Conservation (phyloP, 2,113 vertebrate species). For the Sander lucioperca region DNA sequence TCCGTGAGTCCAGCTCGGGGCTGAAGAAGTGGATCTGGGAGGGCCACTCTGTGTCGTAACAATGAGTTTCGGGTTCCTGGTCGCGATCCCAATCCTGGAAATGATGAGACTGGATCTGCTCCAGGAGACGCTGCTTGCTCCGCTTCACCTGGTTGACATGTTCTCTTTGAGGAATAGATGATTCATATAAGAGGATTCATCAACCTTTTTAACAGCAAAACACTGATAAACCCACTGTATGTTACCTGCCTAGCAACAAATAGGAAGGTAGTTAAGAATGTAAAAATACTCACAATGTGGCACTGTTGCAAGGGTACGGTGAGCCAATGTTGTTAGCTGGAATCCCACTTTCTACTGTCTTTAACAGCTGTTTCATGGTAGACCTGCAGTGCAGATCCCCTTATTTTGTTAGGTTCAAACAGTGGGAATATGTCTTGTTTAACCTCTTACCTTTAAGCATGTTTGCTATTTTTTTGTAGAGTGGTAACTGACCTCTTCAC, state of each 20-base stretch:
- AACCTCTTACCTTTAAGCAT: neutral
- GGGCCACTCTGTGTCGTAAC: constrained; percentile 86
- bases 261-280: neutral
- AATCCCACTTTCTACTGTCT: constrained; percentile 86
- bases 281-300: constrained; percentile 71
- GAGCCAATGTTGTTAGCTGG: constrained; percentile 85
- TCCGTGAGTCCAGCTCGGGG: constrained; percentile 74
- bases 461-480: neutral
- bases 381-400: constrained; percentile 81
- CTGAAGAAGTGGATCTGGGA: constrained; percentile 80
- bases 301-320: constrained; percentile 67
- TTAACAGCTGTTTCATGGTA: constrained; percentile 91
- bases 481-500: constrained; percentile 88
- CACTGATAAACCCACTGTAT: neutral
- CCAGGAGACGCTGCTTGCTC: constrained; percentile 87
- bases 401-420: neutral
- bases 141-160: constrained; percentile 87
- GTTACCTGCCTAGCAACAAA: neutral
- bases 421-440: neutral
- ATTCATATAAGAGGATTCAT: neutral
- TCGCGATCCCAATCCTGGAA: constrained; percentile 87
- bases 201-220: neutral
- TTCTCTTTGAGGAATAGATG: constrained; percentile 77
- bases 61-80: constrained; percentile 77
- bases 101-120: constrained; percentile 88